Percentiles rank a stretch among this genome's conserved stretches.
These are phyloP conservation scores for Charanyca ferruginea DNA, from an alignment of 2,888 invertebrate species.

Conservation along the genomic window DNA sequence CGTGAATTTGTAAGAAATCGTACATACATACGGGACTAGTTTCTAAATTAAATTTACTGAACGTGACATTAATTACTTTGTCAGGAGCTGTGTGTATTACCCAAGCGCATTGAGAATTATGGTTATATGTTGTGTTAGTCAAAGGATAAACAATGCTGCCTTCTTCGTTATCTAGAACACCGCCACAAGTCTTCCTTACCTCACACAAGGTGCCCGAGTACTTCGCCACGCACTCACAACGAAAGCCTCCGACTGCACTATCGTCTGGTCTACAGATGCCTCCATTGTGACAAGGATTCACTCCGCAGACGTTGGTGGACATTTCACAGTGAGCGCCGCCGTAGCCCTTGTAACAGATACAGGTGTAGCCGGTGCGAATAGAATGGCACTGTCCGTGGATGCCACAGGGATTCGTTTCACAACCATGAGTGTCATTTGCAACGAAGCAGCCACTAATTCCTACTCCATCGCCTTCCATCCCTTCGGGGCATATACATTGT, in stretches of 20 bases:
- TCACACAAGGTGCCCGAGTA: slow-evolving; percentile 93
- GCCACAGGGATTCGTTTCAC: slow-evolving; percentile 89
- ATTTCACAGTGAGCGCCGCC: slow-evolving; percentile 92
- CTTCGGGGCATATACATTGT: slow-evolving; percentile 95
- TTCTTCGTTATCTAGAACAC: slow-evolving; percentile 82
- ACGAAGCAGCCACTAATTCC: slow-evolving; percentile 94
- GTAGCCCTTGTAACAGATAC: slow-evolving; percentile 91
- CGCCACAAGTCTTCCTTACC: slow-evolving; percentile 85
- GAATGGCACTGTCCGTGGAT: slow-evolving; percentile 92
- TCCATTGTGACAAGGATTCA: slow-evolving; percentile 95
- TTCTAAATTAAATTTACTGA: slow-evolving; percentile 95
- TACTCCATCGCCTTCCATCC: slow-evolving; percentile 95
- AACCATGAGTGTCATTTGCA: slow-evolving; percentile 77
- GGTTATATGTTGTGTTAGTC: slow-evolving; percentile 89
- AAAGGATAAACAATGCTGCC: slow-evolving; percentile 93
- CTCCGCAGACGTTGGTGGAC: slow-evolving; percentile 91
- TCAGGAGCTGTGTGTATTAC: slow-evolving; percentile 92
- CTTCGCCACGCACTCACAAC: slow-evolving; percentile 93
- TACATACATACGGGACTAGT: slow-evolving; percentile 92
- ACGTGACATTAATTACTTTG: slow-evolving; percentile 95
- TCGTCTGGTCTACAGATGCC: slow-evolving; percentile 92
- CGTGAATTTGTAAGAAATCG: slow-evolving; percentile 96
- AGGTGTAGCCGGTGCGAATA: slow-evolving; percentile 86
- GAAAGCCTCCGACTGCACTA: slow-evolving; percentile 75
- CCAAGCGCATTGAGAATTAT: slow-evolving; percentile 95